Conservation (phyloP, 2,797 vertebrate species). For the Pseudomugil tenellus region DNA sequence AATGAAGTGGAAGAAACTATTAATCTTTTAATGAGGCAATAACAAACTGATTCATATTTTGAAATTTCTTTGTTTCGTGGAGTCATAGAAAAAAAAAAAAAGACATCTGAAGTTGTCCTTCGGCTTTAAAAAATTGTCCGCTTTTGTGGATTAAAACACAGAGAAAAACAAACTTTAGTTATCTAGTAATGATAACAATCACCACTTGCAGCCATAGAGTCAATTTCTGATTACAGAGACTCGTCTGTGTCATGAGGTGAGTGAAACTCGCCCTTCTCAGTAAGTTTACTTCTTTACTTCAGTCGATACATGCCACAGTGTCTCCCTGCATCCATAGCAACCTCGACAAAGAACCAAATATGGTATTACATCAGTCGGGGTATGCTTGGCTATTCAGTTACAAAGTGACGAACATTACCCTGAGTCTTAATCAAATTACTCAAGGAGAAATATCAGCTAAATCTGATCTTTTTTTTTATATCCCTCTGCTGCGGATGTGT, state of each 20-base stretch:
- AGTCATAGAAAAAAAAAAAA: not conserved
- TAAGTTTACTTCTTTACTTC: conserved; percentile 29
- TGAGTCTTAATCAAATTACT: conserved; percentile 59
- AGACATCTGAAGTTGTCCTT: not conserved
- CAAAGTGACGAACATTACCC: conserved; percentile 53
- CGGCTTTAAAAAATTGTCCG: not conserved
- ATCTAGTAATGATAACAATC: conserved; percentile 1
- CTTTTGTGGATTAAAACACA: not conserved
- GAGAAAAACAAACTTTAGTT: not conserved
- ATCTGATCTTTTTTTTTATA: conserved; percentile 68
- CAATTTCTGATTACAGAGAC: not conserved
- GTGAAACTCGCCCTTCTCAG: conserved; percentile 14
- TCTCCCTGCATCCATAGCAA: conserved; percentile 51
- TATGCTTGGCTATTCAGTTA: conserved; percentile 64
- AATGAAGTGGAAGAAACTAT: no score
- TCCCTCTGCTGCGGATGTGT: conserved; percentile 51
- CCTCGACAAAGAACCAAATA: conserved; percentile 65
- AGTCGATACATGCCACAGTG: conserved; percentile 24
- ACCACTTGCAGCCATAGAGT: not conserved
- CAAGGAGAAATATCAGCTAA: conserved; percentile 67
- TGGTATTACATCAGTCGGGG: conserved; percentile 54
- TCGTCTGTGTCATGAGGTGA: conserved; percentile 27
- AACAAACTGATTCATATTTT: not conserved
- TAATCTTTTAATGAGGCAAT: not conserved
- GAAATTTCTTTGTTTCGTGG: not conserved